Base-by-base conservation (phyloP, 1,140 invertebrate genomes). In the Sitophilus oryzae region DNA sequence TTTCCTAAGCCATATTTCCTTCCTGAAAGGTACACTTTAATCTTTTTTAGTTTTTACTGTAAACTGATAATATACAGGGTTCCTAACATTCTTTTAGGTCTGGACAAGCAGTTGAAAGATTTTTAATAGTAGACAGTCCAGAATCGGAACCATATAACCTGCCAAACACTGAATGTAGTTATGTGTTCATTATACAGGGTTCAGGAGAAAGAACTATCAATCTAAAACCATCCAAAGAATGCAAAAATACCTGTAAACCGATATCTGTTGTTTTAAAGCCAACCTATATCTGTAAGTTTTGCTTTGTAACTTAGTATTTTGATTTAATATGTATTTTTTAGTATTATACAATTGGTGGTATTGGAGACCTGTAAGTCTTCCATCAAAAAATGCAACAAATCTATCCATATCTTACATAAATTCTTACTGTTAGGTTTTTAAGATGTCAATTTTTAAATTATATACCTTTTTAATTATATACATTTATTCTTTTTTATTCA, bases 281-380 rank as follows among this genome's bases (percentile, higher is more conserved):
- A 59, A 75, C 78, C 57, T 79, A 86, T 74, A 77, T 85, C 65
- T 77, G 86, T 88, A 79, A 81, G 84, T 80, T 25, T 23, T 30
- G 8, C 44, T 19, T 3, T 3, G 5, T 42, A 8, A 6, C 5
- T 19, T 18, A 11, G 9, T 5, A 16, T 18, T 20, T 18, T 30
- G 5, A 30, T 19, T 36, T 1, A 10, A 15, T 47, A 2, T 66
- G 62, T 73, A 69, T 68, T 65, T 80, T 82, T 59, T 72, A 88
- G 85, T 89, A 60, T 87, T 83, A 79, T 89, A 88, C 64, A 89
- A 88, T 68, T 89, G 86, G 86, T 87, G 86, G 81, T 89, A 87
- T 63, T 90, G 86, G 84, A 75, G 83, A 66, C 84, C 85, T 42
- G 64, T 78, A 15, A 82, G 84, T 64, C 72, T 82, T 65, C 77